Percentiles rank a stretch among this genome's conserved stretches.
Conservation (phyloP, 1,140 invertebrate genomes). For the Cotesia chilonis region DNA sequence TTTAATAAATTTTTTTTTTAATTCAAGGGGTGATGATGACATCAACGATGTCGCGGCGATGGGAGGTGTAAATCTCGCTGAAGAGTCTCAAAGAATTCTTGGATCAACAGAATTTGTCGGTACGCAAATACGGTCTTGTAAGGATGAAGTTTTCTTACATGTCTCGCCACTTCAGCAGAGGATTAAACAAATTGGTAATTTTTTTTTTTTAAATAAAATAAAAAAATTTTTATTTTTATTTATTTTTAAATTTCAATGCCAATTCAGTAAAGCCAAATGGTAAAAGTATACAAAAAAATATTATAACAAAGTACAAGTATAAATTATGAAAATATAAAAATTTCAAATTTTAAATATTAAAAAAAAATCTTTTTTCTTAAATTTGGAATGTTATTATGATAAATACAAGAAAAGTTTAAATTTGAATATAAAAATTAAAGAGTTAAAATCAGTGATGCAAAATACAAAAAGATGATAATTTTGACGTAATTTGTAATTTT, state of each 20-base stretch:
- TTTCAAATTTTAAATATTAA: not conserved
- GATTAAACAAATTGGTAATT: slow-evolving; percentile 78
- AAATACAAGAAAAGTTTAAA: too few relatives aligned
- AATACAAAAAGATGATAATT: too few relatives aligned
- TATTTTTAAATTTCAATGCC: too few relatives aligned
- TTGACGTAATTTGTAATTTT: slow-evolving; percentile 40
- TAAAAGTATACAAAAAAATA: too few relatives aligned
- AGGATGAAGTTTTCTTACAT: slow-evolving; percentile 92
- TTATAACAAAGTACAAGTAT: too few relatives aligned
- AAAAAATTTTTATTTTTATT: too few relatives aligned
- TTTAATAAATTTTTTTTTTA: slow-evolving; percentile 25
- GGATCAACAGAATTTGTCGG: slow-evolving; percentile 95
- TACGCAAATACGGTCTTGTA: slow-evolving; percentile 94
- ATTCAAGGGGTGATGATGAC: slow-evolving; percentile 83
- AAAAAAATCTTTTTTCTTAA: slow-evolving; percentile 23
- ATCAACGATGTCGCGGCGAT: slow-evolving; percentile 99
- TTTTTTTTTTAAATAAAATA: not conserved
- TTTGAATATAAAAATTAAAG: too few relatives aligned
- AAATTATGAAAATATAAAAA: too few relatives aligned
- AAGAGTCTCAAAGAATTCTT: slow-evolving; percentile 94
- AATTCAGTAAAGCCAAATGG: too few relatives aligned
- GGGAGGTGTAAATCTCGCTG: slow-evolving; percentile 98
- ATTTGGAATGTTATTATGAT: too few relatives aligned
- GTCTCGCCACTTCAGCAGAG: slow-evolving; percentile 79
- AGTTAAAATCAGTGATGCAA: too few relatives aligned